Base-by-base conservation (phyloP, 2,113 vertebrate species). In the Chaenogobius annularis region DNA sequence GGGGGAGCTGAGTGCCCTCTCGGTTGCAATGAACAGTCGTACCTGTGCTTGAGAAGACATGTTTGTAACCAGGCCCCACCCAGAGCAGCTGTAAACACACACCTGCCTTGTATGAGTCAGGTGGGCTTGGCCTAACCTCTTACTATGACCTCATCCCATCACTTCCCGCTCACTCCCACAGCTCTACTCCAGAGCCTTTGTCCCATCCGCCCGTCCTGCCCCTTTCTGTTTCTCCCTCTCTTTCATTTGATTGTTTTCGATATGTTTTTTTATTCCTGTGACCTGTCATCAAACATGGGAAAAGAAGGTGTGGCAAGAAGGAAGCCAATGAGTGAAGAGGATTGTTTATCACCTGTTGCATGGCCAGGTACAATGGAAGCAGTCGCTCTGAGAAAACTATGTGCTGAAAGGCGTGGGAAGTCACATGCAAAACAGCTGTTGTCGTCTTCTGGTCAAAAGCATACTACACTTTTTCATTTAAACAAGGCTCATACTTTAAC, bases 61-160 rank as follows among this genome's bases (percentile, higher is more conserved):
- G 88, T 87, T 84, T 58, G 59, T 74, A 80, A 79, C 54, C 70
- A 80, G 72, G 83, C 83, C 88, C 88, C 86, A 85, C 90, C 89
- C 88, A 77, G 75, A 69, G 81, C 85, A 88, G 85, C 85, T 85
- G 88, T 75, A 83, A 88, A 87, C 88, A 89, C 78, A 86, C 85
- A 90, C 89, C 88, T 90, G 87, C 84, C 69, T 67, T 72, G 69
- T 43, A 62, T 90, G 89, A 92, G 79, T 90, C 89, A 90, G 31
- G 15, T 81, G 81, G 86, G 87, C 73, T 10, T 81, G 70, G 78
- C 78, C 69, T 52, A 55, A 17, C 75, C 54, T 26, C 70, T 63
- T 48, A 47, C 52, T 72, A 84, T 87, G 83, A 89, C 72, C 80
- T 90, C 89, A 89, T 88, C 82, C 64, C 52, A 59, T 73, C 61